Evolutionary conservation across 2,797 vertebrate species (phyloP), one percentile per base, ranked within the genome.

Genomic region (Phylloscopus collybita): DNA sequence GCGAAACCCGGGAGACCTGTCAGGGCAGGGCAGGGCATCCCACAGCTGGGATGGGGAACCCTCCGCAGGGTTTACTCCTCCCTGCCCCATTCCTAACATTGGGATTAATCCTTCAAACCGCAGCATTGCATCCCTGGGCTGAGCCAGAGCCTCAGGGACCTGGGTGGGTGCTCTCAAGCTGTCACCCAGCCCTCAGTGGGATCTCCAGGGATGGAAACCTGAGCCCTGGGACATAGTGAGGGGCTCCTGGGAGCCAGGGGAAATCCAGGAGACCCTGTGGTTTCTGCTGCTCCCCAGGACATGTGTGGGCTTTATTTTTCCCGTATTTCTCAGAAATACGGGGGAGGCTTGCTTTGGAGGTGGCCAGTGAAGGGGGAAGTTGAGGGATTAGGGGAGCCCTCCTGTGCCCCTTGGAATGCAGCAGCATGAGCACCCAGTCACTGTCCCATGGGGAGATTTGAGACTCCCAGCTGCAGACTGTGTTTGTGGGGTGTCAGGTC

Each of bases 1-100:
- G 70, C 9, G 30, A 64, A 96, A 95, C 92, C 93, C 36, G 86
- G 84, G 86, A 74, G 95, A 96, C 90, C 80, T 93, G 94, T 94
- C 3, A 10, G 92, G n/a, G 80, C 90, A 88, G 96, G 95, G 92
- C 85, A 87, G 90, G 76, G 94, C 93, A 80, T 49, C 82, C 84
- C 57, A 7, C 84, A 78, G 90, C 80, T 8, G 34, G 57, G 61
- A 70, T 16, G 86, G 91, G 88, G 54, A 96, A 67, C 90, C 75
- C 8, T 53, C 87, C 2, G 5, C 57, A 6, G 81, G 75, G 67
- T 51, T 62, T 61, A 47, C 80, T 93, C 38, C 47, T 88, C 75
- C 81, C 75, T 92, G 69, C 91, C 92, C 49, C 1, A 20, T 60
- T 82, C 72, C 93, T 80, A 15, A n/a, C 54, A 26, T 73, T 14